These are phyloP conservation scores for Bubo scandiacus DNA, from an alignment of 2,113 vertebrate genomes.

Conservation along the genomic window DNA sequence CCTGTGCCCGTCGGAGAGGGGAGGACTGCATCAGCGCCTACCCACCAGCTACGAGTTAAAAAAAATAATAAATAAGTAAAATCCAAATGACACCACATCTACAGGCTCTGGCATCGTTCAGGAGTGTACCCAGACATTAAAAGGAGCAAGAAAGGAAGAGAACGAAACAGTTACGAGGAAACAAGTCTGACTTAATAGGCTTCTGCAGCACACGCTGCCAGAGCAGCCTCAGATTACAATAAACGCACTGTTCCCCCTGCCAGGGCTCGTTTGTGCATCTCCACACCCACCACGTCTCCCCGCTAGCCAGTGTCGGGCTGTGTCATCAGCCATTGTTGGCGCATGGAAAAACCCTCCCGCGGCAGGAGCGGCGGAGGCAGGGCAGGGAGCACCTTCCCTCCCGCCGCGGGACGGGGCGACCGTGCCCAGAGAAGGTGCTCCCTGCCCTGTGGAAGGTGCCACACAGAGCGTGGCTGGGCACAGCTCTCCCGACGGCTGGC, in stretches of 20 bases:
- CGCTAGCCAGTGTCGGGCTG: background rate
- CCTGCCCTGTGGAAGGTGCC: background rate
- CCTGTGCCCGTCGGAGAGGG: background rate
- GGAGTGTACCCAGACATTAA: background rate
- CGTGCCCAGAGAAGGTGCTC: background rate
- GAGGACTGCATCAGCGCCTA: background rate
- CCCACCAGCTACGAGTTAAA: background rate
- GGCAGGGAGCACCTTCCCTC: background rate
- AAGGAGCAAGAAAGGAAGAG: background rate
- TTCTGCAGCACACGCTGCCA: background rate
- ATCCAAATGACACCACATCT: background rate
- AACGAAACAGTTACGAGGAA: slow-evolving; percentile 19
- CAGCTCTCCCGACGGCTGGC: accelerated
- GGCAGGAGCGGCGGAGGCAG: background rate
- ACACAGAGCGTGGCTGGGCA: accelerated
- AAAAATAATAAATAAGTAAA: background rate
- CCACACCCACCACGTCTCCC: background rate
- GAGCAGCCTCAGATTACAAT: slow-evolving; percentile 18
- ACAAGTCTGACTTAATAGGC: background rate
- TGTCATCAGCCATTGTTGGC: slow-evolving; percentile 1
- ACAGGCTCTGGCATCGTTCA: background rate
- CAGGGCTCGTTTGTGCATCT: slow-evolving; percentile 3
- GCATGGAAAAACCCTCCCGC: background rate
- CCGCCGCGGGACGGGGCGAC: accelerated
- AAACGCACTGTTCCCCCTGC: background rate